phyloP scores from a whole-genome alignment of 2,113 vertebrate species.

The Aptenodytes forsteri region DNA sequence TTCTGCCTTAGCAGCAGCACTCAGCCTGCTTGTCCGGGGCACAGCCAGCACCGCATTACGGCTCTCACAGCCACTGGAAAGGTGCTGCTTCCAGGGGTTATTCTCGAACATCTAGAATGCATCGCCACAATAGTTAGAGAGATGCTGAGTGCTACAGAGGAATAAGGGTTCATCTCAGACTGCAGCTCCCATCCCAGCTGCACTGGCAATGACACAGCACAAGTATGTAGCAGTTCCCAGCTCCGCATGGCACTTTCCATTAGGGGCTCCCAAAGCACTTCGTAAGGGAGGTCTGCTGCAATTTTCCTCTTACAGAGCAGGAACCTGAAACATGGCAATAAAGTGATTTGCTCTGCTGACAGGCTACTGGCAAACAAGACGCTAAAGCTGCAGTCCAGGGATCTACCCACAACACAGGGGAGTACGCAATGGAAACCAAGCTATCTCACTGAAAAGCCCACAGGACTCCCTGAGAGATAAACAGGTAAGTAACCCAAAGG shows the following conservation, averaged over 20 bases:
- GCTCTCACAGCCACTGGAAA: neutral
- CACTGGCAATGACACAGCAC: neutral
- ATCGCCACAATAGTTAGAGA: neutral
- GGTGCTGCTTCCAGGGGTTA: neutral
- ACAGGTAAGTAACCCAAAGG: neutral
- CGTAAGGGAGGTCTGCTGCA: neutral
- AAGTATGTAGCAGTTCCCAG: rapidly evolving
- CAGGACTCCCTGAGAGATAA: neutral
- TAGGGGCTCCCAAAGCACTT: neutral
- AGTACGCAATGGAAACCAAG: neutral
- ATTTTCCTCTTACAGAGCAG: neutral
- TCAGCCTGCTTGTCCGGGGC: neutral
- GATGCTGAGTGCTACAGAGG: neutral
- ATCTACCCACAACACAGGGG: neutral
- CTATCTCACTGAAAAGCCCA: neutral
- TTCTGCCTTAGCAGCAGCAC: neutral
- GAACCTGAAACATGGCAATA: neutral
- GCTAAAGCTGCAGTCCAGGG: neutral
- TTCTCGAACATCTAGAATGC: neutral
- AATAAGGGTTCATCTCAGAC: neutral
- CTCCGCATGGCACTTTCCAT: neutral
- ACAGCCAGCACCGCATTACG: neutral
- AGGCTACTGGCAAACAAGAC: neutral
- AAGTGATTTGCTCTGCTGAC: neutral
- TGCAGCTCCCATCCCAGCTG: neutral